Base-by-base conservation (phyloP, 2,888 invertebrate species). In the Apodemia hepburni region DNA sequence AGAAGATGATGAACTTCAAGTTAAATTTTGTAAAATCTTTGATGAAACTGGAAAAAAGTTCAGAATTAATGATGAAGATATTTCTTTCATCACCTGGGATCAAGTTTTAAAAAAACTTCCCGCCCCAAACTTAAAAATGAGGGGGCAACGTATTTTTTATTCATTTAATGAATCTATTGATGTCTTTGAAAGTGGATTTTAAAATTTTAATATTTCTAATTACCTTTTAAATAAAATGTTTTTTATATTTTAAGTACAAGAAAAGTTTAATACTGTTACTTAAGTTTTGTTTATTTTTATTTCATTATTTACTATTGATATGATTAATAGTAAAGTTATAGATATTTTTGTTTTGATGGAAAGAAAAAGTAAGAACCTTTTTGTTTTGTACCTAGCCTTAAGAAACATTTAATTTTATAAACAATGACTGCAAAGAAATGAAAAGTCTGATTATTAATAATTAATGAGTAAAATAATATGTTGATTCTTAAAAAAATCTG, bases 61-160 rank as follows among this genome's bases (percentile, higher is more conserved):
- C 51, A 65, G 54, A 64, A 66, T 68, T 60, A 61, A 66, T 64
- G 66, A 65, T 60, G 60, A 66, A n/a, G 61, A 68, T 60, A 57
- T 63, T 63, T 65, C 62, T 62, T 64, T 66, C 47, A 66, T 66
- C 64, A 62, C 65, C 57, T 64, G 65, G 65, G 64, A 65, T 65
- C 65, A 68, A 62, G 57, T 66, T 64, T 27, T 66, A 33, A 62
- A 63, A 64, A 22, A 65, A 61, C 58, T 66, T 58, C 61, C 65
- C 29, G 17, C 64, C 62, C 64, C 63, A 60, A 61, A 65, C 59
- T 64, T 67, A 63, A 68, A 63, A 63, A 64, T 63, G 63, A 67
- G 60, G 33, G 64, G 65, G 61, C 62, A 65, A 49, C 59, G 60
- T 57, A 64, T 67, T 61, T 67, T 61, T 64, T 66, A 64, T 51